Percentiles rank a stretch among this genome's conserved stretches.
Evolutionary conservation across 1,140 invertebrate species (phyloP).

Genomic region (Lepeophtheirus salmonis): DNA sequence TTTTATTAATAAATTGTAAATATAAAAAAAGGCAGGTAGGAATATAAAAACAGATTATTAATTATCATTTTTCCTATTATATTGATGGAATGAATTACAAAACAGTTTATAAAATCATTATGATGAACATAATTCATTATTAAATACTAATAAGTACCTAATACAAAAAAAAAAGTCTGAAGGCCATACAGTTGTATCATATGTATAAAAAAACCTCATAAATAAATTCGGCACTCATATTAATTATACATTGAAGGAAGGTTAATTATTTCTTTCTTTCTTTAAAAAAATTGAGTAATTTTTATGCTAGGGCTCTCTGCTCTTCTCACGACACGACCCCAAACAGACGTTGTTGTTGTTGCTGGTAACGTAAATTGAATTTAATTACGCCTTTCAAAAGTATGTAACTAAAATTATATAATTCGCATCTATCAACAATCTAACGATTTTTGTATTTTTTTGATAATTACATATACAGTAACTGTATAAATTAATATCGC

Average conservation of each 20-base stretch:
- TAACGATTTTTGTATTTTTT: neutral
- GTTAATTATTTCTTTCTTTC: neutral
- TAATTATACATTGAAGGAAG: neutral
- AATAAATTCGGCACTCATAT: neutral
- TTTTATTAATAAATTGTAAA: too few species aligned
- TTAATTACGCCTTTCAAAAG: neutral
- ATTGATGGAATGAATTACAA: too few species aligned
- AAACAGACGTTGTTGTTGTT: neutral
- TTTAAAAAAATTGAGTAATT: neutral
- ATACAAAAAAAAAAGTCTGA: too few species aligned
- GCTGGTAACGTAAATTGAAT: neutral
- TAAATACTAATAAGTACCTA: too few species aligned
- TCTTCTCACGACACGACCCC: neutral
- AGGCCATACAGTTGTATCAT: too few species aligned
- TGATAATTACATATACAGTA: neutral
- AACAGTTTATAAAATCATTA: too few species aligned
- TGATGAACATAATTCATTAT: too few species aligned
- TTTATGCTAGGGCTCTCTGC: neutral
- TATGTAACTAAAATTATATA: neutral
- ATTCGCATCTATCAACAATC: neutral
- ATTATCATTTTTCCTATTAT: too few species aligned
- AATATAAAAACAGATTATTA: too few species aligned
- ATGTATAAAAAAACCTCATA: neutral
- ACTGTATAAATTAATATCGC: neutral
- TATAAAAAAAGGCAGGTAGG: too few species aligned